Percentiles rank a stretch among this genome's conserved stretches.
Evolutionary conservation across 2,113 vertebrate species (phyloP).

Genomic region (Toxotes chatareus): DNA sequence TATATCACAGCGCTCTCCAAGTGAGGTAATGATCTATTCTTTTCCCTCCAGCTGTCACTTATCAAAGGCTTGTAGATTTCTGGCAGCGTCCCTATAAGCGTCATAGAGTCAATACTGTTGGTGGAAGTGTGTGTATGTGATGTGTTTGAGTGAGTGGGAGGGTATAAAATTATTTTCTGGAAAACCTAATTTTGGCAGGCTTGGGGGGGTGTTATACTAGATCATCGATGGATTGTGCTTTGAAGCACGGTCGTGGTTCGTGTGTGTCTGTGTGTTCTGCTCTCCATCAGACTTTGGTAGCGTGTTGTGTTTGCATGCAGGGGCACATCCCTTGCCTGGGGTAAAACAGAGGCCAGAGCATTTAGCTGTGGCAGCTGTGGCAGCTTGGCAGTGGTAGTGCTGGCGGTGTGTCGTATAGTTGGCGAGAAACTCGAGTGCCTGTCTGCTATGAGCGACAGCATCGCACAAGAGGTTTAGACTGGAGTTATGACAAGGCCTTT

Average conservation of each 20-base stretch:
- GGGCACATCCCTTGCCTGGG: conserved; percentile 40
- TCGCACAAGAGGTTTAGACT: conserved; percentile 29
- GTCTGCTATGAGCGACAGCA: conserved; percentile 53
- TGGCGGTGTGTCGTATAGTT: conserved; percentile 24
- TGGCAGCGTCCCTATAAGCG: conserved; percentile 27
- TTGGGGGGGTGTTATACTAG: not conserved
- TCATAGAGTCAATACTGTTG: conserved; percentile 28
- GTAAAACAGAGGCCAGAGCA: conserved; percentile 45
- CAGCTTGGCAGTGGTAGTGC: conserved; percentile 41
- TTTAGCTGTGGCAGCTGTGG: conserved; percentile 49
- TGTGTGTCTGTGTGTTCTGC: conserved; percentile 8
- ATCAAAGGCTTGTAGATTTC: conserved; percentile 26
- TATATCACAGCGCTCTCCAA: not conserved
- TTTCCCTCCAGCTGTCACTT: conserved; percentile 41
- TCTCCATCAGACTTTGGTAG: conserved; percentile 20
- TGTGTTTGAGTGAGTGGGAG: not conserved
- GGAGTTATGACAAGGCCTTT: conserved; percentile 42
- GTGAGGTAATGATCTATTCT: conserved; percentile 54
- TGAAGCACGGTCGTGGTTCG: conserved; percentile 14
- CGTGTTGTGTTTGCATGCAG: conserved; percentile 45
- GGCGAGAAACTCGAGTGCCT: conserved; percentile 15
- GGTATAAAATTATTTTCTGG: conserved; percentile 23
- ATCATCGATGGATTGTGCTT: conserved; percentile 24
- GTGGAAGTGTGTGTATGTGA: not conserved
- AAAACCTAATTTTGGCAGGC: conserved; percentile 36